phyloP scores from a whole-genome alignment of 2,113 vertebrate genomes.

The Brachirus orientalis region DNA sequence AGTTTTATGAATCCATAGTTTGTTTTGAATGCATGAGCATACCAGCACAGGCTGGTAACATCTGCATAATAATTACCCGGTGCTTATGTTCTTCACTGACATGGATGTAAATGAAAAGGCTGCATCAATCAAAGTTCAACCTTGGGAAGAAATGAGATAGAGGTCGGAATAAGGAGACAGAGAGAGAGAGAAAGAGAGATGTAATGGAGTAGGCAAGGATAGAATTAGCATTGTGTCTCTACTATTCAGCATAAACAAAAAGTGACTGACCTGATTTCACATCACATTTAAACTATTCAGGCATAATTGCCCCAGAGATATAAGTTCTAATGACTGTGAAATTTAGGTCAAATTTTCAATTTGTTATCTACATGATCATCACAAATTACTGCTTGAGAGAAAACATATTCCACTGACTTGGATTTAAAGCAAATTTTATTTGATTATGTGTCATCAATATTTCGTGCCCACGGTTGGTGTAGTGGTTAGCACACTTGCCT shows the following conservation, averaged over 20 bases:
- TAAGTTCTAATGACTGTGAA: too few relatives aligned
- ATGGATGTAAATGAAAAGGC: neutral
- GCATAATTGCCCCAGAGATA: too few relatives aligned
- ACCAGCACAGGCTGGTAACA: neutral
- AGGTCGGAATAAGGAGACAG: neutral
- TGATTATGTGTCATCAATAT: too few relatives aligned
- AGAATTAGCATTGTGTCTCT: neutral
- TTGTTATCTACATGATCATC: too few relatives aligned
- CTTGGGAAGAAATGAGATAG: neutral
- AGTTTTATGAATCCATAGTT: neutral
- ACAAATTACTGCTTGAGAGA: too few relatives aligned
- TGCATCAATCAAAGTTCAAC: neutral
- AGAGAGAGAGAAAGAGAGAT: neutral
- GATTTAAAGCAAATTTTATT: too few relatives aligned
- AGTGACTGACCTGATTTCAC: neutral
- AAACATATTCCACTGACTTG: too few relatives aligned
- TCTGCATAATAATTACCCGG: slow-evolving; percentile 2
- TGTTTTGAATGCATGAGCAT: neutral
- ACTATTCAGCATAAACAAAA: neutral
- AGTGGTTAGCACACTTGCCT: too few relatives aligned
- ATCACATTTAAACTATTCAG: neutral
- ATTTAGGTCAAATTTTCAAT: too few relatives aligned
- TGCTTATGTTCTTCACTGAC: neutral
- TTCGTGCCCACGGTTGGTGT: too few relatives aligned
- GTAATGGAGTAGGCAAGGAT: neutral